phyloP scores from a whole-genome alignment of 2,797 vertebrate genomes.

The Gymnothorax reevesii region DNA sequence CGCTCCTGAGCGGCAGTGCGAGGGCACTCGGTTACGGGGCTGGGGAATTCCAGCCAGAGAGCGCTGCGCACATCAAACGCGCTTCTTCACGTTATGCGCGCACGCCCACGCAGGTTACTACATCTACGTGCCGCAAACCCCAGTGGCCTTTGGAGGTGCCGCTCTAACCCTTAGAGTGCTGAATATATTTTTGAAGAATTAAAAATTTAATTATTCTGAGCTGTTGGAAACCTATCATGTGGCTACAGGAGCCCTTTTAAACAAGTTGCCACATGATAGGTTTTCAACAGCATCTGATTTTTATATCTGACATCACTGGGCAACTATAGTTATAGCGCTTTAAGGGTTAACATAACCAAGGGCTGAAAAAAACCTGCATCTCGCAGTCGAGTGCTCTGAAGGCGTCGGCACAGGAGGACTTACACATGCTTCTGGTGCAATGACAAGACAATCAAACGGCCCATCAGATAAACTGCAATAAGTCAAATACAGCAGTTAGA shows the following conservation, averaged over 20 bases:
- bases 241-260: too few species aligned
- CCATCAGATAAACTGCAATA: not conserved
- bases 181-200: too few species aligned
- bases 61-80: not conserved
- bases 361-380: not conserved
- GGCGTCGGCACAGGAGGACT: not conserved
- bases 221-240: too few species aligned
- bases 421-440: not conserved
- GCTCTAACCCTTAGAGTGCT: not conserved
- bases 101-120: not conserved
- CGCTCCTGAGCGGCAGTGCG: too few species aligned
- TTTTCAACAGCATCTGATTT: too few species aligned
- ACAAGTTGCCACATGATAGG: too few species aligned
- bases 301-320: too few species aligned
- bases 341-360: not conserved
- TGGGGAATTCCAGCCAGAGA: constrained; percentile 53
- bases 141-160: not conserved
- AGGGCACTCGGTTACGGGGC: not conserved
- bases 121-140: too few species aligned
- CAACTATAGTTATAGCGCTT: not conserved
- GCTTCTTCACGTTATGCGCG: not conserved
- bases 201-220: too few species aligned
- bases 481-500: not conserved
- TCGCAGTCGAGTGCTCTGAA: not conserved
- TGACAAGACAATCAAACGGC: not conserved